Conservation (phyloP, 2,888 invertebrate genomes). For the Callosobruchus maculatus region DNA sequence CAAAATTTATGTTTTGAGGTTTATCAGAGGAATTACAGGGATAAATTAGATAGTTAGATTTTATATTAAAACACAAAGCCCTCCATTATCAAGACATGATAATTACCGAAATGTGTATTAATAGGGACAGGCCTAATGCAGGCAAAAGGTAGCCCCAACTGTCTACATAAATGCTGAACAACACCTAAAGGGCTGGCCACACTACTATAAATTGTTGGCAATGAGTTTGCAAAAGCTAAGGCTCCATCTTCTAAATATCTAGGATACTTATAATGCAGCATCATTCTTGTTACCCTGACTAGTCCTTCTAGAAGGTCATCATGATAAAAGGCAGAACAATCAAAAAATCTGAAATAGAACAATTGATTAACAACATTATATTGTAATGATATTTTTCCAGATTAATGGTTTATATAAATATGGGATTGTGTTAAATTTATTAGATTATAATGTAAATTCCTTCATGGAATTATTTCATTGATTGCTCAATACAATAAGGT, state of each 20-base stretch:
- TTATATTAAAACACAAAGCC: too few species aligned
- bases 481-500: too few species aligned
- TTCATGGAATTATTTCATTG: too few species aligned
- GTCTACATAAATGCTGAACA: conserved; percentile 76
- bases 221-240: conserved; percentile 72
- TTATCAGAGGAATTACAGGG: too few species aligned
- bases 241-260: conserved; percentile 78
- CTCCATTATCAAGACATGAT: not conserved
- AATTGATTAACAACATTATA: not conserved
- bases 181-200: conserved; percentile 75
- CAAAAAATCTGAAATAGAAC: conserved; percentile 61
- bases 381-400: not conserved
- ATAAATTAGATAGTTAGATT: not conserved
- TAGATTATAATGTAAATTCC: too few species aligned
- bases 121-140: conserved; percentile 84
- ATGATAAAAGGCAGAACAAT: conserved; percentile 82
- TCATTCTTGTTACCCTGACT: conserved; percentile 75
- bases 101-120: conserved; percentile 62
- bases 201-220: conserved; percentile 84
- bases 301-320: conserved; percentile 85
- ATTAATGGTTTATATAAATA: not conserved
- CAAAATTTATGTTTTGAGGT: too few species aligned
- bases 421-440: not conserved
- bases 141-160: conserved; percentile 79
- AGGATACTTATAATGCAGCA: conserved; percentile 76